Percentiles rank a stretch among this genome's conserved stretches.
Evolutionary conservation across 2,797 vertebrate genomes (phyloP).

Genomic region (Smutsia gigantea): DNA sequence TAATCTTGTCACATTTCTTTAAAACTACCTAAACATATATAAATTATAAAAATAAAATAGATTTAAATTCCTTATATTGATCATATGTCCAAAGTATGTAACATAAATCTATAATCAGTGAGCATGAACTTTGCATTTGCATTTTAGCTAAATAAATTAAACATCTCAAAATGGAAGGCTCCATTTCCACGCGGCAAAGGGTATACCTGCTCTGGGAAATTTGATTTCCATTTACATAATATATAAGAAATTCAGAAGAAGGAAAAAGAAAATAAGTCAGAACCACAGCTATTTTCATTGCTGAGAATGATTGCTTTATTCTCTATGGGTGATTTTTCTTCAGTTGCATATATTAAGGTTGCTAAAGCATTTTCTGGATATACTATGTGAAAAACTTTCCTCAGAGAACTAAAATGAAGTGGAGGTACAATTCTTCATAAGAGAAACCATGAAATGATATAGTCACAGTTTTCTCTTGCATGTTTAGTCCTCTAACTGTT

Average conservation of each 20-base stretch:
- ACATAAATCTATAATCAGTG: background rate
- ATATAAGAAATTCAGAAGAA: conserved; percentile 22
- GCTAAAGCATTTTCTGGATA: conserved; percentile 49
- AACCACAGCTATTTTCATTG: background rate
- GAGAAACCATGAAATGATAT: background rate
- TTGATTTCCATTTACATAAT: background rate
- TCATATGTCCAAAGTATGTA: background rate
- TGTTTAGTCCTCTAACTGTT: background rate
- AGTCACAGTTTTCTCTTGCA: conserved; percentile 14
- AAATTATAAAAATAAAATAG: conserved; percentile 30
- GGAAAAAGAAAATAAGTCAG: background rate
- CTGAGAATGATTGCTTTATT: background rate
- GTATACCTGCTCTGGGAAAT: background rate
- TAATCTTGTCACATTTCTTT: background rate
- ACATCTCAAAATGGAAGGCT: conserved; percentile 23
- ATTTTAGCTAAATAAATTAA: conserved; percentile 43
- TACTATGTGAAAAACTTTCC: background rate
- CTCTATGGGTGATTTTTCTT: background rate
- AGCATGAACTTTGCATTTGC: background rate
- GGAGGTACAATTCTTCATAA: background rate
- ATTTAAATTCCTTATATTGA: conserved; percentile 4
- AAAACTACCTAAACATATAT: conserved; percentile 1
- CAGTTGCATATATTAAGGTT: background rate
- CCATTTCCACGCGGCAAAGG: conserved; percentile 33
- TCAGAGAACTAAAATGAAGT: background rate